phyloP scores from a whole-genome alignment of 2,797 vertebrate species.

The Manis crassicaudata region DNA sequence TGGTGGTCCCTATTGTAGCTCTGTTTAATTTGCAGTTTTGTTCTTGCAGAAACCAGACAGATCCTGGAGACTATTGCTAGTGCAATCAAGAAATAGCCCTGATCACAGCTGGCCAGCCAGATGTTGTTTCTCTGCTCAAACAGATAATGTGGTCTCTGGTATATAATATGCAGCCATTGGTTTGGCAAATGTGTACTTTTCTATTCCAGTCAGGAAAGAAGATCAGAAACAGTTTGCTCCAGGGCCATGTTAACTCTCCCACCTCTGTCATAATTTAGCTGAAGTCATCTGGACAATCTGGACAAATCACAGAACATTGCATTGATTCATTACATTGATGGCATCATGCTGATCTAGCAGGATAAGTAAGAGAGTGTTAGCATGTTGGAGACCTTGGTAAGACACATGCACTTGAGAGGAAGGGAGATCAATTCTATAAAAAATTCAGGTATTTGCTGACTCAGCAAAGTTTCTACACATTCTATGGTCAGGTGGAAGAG shows the following conservation, averaged over 20 bases:
- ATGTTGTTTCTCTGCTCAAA: neutral
- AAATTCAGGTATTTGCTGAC: neutral
- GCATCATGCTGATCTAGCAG: slow-evolving; percentile 38
- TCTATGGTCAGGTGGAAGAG: neutral
- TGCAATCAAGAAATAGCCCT: neutral
- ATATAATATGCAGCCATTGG: neutral
- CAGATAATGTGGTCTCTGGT: neutral
- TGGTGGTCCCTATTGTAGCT: neutral
- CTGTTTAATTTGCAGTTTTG: neutral
- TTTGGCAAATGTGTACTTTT: slow-evolving; percentile 35
- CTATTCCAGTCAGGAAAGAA: slow-evolving; percentile 28
- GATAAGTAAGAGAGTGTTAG: neutral
- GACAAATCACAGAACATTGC: neutral
- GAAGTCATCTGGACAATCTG: slow-evolving; percentile 54
- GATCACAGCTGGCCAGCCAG: neutral
- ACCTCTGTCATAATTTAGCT: neutral
- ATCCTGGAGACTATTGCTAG: neutral
- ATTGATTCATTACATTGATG: slow-evolving; percentile 32
- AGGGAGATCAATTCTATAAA: neutral
- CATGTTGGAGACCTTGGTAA: neutral
- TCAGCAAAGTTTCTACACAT: neutral
- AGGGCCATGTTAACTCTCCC: neutral
- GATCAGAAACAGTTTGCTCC: slow-evolving; percentile 34
- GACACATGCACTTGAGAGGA: neutral
- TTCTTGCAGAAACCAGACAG: slow-evolving; percentile 15